Base-by-base conservation (phyloP, 2,888 invertebrate species). In the Dasypolia templi region DNA sequence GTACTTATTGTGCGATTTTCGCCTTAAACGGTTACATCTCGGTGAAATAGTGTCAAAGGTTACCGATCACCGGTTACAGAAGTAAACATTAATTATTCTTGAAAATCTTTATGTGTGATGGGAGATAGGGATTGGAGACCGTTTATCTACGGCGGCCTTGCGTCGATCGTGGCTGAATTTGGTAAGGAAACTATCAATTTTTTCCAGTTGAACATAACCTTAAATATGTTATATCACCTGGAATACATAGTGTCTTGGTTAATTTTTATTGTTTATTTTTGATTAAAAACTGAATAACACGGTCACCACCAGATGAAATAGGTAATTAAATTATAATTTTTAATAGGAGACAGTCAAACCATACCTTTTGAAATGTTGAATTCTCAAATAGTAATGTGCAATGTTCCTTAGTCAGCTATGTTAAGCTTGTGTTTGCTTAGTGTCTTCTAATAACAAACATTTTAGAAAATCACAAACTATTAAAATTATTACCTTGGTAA, bases 151-250 rank as follows among this genome's bases (percentile, higher is more conserved):
- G 99, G 99, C 93, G 99, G 99, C 85, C 93, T 99, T 88, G 99
- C 99, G 93, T 99, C 99, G 84, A 98, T 99, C 89, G 97, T 98
- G 86, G 99, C 99, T 73, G 99, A 99, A 97, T 98, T 98, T 95
- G 99, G 99, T 99, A 96, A 96, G 97, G 1, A 62, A 64, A 62
- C 14, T 29, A 14, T 53, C 2, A 51, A 46, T 75, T 73, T 70
- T 26, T 26, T 65, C 46, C 49, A 69, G 65, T 51, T 59, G 56
- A 59, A 63, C 72, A 81, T 86, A 88, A 88, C 86, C 88, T 86
- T 74, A 79, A 83, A 84, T 67, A 68, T 49, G 59, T 81, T 81
- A 74, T 73, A 80, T 87, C 78, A 78, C 39, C 68, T 82, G 72
- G 62, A 77, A 55, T 53, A 32, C n/a, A 14, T 59, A 9, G 35